Conservation (phyloP, 2,888 invertebrate species). For the Cosmia trapezina region DNA sequence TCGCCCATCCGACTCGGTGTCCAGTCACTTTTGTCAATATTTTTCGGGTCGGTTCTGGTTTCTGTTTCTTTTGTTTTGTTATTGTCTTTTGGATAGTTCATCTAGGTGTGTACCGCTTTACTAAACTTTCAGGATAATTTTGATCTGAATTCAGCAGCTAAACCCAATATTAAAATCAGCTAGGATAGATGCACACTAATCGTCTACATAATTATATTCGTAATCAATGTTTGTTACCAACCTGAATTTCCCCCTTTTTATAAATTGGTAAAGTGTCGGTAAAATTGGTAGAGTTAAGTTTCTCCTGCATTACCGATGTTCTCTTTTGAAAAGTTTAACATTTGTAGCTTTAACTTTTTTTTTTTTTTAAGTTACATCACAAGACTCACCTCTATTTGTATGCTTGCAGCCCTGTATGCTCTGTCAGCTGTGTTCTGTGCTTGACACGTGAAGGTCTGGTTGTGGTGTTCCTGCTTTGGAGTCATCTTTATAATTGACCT, state of each 20-base stretch:
- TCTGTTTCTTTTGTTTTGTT: constrained; percentile 36
- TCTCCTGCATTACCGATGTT: not conserved
- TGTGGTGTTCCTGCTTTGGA: constrained; percentile 96
- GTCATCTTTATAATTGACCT: constrained; percentile 96
- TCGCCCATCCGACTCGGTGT: constrained; percentile 51
- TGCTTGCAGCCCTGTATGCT: constrained; percentile 94
- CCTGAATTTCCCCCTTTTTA: not conserved
- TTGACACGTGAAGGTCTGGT: constrained; percentile 97
- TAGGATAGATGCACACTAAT: not conserved
- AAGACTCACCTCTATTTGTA: constrained; percentile 93
- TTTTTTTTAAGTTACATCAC: not conserved
- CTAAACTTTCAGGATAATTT: not conserved
- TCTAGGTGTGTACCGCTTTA: not conserved
- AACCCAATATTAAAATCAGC: not conserved
- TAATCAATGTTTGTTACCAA: not conserved
- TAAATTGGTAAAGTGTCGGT: not conserved
- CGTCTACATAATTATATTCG: not conserved
- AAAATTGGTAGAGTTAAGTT: not conserved
- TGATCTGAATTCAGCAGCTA: not conserved
- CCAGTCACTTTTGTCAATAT: constrained; percentile 63
- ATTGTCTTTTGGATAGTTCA: constrained; percentile 23
- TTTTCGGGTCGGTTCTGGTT: constrained; percentile 39
- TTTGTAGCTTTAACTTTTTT: not conserved
- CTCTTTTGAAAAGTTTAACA: not conserved
- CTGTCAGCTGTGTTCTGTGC: constrained; percentile 97